These are phyloP conservation scores for Neocloeon triangulifer DNA, from an alignment of 1,140 invertebrate species.

Conservation along the genomic window DNA sequence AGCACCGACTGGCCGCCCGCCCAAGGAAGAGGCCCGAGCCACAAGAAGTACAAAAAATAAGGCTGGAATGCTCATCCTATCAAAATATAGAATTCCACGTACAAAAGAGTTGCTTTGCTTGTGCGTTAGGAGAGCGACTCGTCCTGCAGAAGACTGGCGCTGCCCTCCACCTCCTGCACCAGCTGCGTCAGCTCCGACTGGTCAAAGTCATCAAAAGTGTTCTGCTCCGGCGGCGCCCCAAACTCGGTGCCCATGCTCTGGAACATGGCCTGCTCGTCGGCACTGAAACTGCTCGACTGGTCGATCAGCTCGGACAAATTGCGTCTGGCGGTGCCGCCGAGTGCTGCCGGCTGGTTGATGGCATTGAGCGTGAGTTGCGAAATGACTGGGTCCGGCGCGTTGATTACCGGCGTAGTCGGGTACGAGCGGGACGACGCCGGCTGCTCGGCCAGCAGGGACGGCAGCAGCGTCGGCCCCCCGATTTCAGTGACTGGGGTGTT, in stretches of 20 bases:
- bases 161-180: constrained; percentile 22
- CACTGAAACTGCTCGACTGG: too few species aligned
- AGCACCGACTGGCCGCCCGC: too few species aligned
- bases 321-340: constrained; percentile 7
- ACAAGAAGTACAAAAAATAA: too few species aligned
- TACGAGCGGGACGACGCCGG: constrained; percentile 19
- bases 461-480: constrained; percentile 9
- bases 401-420: constrained; percentile 18
- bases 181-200: constrained; percentile 20
- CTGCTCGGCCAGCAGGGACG: constrained; percentile 12
- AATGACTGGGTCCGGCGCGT: constrained; percentile 16
- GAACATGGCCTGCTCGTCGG: too few species aligned
- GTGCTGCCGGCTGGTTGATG: constrained; percentile 15
- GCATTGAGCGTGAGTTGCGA: constrained; percentile 20
- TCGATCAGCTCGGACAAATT: constrained; percentile 11
- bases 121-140: too few species aligned
- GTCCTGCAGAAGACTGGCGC: too few species aligned
- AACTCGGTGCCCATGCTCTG: too few species aligned
- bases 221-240: constrained; percentile 17
- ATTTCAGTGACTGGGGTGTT: constrained; percentile 20
- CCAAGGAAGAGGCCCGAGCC: too few species aligned
- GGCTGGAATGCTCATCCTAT: too few species aligned
- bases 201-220: constrained; percentile 20
- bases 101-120: too few species aligned
- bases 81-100: too few species aligned